Evolutionary conservation across 2,113 vertebrate species (phyloP), one percentile per base, ranked within the genome.

Genomic region (Piliocolobus tephrosceles): DNA sequence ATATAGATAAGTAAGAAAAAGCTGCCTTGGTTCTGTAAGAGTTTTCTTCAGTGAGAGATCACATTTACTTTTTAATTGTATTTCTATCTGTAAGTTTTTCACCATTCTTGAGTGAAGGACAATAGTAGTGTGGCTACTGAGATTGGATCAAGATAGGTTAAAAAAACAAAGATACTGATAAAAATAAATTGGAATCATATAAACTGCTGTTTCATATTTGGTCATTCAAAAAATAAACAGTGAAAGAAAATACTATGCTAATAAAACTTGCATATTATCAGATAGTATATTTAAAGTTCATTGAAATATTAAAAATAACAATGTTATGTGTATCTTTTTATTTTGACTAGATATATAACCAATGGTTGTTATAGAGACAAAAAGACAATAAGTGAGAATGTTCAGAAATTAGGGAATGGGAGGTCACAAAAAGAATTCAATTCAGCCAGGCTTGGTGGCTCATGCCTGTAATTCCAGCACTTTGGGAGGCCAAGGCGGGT

Each of bases 41-140:
- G 27, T 91, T 85, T 97, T 95, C 32, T 92, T 90, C 75, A 89
- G 38, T 96, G 76, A 47, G 68, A 90, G 23, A 30, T 88, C 27
- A 79, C 9, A 86, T 93, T 38, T 95, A 73, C 40, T 94, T 66
- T 95, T 91, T 85, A 91, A 45, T 78, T 95, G 10, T 88, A 23
- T 83, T 94, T 95, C 25, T 90, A 4, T 79, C 35, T 84, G 38
- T 92, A 83, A 87, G n/a, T 80, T 90, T 94, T 88, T 94, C 61
- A 81, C 6, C 66, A 93, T 80, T 76, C 57, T 93, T 91, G 32
- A 95, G 40, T 92, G 70, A 90, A 89, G 47, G 38, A n/a, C 18
- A 92, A 6, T 94, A 57, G 32, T 40, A 47, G 22, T 80, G 38
- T 66, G 50, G 47, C 64, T 88, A 68, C 17, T 91, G 61, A 92